phyloP scores from a whole-genome alignment of 1,140 invertebrate genomes.

The Bradynema listronoti region DNA sequence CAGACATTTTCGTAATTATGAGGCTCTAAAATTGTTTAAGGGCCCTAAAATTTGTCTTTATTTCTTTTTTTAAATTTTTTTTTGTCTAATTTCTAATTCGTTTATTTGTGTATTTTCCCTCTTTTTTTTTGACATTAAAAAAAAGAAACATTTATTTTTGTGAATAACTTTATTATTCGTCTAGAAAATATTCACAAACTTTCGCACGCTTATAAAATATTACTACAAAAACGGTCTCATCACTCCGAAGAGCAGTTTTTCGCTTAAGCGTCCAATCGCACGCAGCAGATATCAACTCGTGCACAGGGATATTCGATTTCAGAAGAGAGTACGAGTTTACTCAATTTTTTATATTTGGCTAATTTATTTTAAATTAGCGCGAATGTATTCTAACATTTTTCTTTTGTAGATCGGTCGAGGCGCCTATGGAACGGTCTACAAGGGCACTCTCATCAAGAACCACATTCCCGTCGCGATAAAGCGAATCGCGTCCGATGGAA shows the following conservation, averaged over 20 bases:
- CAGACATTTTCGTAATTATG: slow-evolving; percentile 2
- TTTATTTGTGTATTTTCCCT: too few relatives aligned
- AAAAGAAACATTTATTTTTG: neutral
- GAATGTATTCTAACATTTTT: neutral
- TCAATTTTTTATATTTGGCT: neutral
- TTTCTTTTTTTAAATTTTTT: too few relatives aligned
- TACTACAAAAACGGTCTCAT: slow-evolving; percentile 4
- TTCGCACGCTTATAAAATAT: slow-evolving; percentile 1
- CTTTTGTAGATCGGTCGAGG: slow-evolving; percentile 44
- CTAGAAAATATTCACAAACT: slow-evolving; percentile 1
- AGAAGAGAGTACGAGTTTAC: slow-evolving; percentile 30
- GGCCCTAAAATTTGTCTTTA: too few relatives aligned
- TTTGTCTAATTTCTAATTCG: too few relatives aligned
- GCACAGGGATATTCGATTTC: slow-evolving; percentile 37
- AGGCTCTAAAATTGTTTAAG: too few relatives aligned
- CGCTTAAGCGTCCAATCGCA: slow-evolving; percentile 27
- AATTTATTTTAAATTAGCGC: neutral
- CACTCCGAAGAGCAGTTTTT: slow-evolving; percentile 13
- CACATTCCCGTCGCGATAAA: slow-evolving; percentile 36
- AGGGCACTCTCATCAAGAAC: slow-evolving; percentile 27
- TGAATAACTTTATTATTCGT: neutral
- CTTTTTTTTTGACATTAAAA: too few relatives aligned
- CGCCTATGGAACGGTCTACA: slow-evolving; percentile 47
- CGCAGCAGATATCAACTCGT: slow-evolving; percentile 35
- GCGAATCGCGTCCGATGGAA: slow-evolving; percentile 40